Percentiles rank a stretch among this genome's conserved stretches.
These are phyloP conservation scores for Phenganax marumi DNA, from an alignment of 92 coral and sea anemone species.

Conservation along the genomic window DNA sequence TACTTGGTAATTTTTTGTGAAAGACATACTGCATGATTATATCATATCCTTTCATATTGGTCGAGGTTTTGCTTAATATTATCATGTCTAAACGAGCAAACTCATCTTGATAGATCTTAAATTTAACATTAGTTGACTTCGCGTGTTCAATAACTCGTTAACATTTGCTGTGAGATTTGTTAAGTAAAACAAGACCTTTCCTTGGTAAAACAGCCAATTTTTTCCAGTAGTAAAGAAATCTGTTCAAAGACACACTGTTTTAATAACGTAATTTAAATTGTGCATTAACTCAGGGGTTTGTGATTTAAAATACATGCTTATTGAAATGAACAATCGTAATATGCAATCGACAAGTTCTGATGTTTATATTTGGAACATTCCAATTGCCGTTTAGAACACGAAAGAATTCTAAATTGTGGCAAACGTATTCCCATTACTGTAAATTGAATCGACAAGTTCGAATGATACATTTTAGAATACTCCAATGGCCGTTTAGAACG, in stretches of 20 bases:
- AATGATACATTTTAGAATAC: neutral
- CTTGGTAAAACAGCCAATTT: neutral
- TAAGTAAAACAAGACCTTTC: conserved; percentile 1
- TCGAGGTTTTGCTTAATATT: neutral
- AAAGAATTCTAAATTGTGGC: neutral
- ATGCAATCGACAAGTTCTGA: neutral
- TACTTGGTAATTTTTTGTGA: neutral
- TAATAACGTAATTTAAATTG: neutral
- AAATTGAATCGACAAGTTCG: neutral
- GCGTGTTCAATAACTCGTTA: neutral
- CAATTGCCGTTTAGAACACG: neutral
- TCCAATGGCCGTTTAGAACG: neutral
- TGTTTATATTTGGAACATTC: conserved; percentile 15
- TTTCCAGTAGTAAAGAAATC: neutral
- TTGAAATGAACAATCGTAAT: neutral
- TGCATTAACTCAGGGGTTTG: neutral
- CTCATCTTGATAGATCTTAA: conserved; percentile 3
- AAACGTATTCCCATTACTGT: neutral
- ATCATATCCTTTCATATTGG: neutral
- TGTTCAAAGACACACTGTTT: neutral
- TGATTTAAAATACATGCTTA: conserved; percentile 1
- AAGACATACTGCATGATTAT: neutral
- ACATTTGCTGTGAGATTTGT: neutral
- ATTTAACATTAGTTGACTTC: neutral
- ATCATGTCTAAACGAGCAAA: neutral